These are phyloP conservation scores for Rhineura floridana DNA, from an alignment of 2,113 vertebrate genomes.

Conservation along the genomic window DNA sequence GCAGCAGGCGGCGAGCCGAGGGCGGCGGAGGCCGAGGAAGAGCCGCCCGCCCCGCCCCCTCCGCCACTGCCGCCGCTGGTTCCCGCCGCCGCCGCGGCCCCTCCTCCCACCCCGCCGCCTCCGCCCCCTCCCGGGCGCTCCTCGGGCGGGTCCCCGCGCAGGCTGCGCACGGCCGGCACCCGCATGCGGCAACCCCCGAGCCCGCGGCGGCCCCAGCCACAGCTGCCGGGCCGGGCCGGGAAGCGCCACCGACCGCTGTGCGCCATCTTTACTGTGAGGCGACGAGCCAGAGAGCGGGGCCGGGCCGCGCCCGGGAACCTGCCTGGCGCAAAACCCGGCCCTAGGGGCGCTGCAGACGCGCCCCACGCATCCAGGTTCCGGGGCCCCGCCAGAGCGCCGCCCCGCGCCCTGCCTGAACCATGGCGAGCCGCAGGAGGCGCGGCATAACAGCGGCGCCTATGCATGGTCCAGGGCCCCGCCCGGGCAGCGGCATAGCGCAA, in stretches of 20 bases:
- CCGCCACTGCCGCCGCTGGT: slow-evolving; percentile 57
- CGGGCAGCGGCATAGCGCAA: slow-evolving; percentile 53
- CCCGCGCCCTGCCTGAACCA: slow-evolving; percentile 81
- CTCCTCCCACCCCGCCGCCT: slow-evolving; percentile 58
- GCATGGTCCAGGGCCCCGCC: slow-evolving; percentile 60
- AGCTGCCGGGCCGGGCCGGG: slow-evolving; percentile 98
- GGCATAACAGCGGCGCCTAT: slow-evolving; percentile 66
- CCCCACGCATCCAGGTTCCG: neutral
- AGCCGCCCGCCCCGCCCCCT: slow-evolving; percentile 65
- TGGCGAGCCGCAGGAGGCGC: slow-evolving; percentile 55
- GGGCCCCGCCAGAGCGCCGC: slow-evolving; percentile 62
- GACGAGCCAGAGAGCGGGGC: slow-evolving; percentile 79
- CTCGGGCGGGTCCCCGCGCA: slow-evolving; percentile 17
- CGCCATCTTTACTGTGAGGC: slow-evolving; percentile 95
- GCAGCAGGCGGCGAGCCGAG: neutral
- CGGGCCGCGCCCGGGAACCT: slow-evolving; percentile 67
- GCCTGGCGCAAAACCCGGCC: slow-evolving; percentile 27
- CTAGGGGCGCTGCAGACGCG: neutral
- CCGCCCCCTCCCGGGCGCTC: slow-evolving; percentile 70
- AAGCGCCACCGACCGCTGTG: slow-evolving; percentile 99
- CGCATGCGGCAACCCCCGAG: slow-evolving; percentile 85
- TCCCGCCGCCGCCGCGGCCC: slow-evolving; percentile 59
- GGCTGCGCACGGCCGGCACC: slow-evolving; percentile 83
- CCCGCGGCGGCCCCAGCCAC: slow-evolving; percentile 87
- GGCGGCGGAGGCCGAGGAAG: slow-evolving; percentile 57